Base-by-base conservation (phyloP, 2,888 invertebrate genomes). In the Onchidella celtica region DNA sequence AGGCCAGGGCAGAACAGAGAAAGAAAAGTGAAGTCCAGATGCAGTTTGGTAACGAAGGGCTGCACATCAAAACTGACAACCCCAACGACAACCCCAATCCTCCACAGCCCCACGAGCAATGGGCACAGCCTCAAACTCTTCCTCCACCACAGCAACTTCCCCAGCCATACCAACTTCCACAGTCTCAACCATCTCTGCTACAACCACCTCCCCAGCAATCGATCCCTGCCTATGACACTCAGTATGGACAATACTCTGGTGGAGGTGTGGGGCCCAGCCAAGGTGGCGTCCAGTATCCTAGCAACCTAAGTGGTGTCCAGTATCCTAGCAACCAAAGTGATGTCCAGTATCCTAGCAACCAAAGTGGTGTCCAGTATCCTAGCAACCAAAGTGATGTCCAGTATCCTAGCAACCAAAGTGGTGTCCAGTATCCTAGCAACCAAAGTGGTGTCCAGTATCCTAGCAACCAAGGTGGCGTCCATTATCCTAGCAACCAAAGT, bases 1-100 rank as follows among this genome's bases (percentile, higher is more conserved):
- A 79, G 24, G 72, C 79, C 0, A 61, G 55, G n/a, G 79, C 66
- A 1, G 61, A 79, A 32, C 40, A 70, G 40, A 61, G 47, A 34
- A 68, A 38, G 29, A 78, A 78, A 32, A 36, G 55, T 3, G 59
- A 78, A 0, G 38, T 66, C 32, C 34, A 59, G 55, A 34, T 66
- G 66, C 63, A 57, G 38, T 36, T 76, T 24, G 55, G 55, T 3
- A 47, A 32, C 47, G 66, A 76, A 29, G 66, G 76, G 21, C 29
- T 76, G 9, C 66, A 47, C 34, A 76, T 76, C 34, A 14, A 57
- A 17, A 24, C 66, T 66, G 65, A 65, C 47, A 61, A 59, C 34
- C 57, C 34, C 32, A 47, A 72, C 32, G 34, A 72, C 11, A 17
- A 57, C 6, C 21, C 14, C 14, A 9, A 34, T 11, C 21, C 34